Evolutionary conservation across 2,888 invertebrate species (phyloP).

Genomic region (Lissocephala sabroskyi): DNA sequence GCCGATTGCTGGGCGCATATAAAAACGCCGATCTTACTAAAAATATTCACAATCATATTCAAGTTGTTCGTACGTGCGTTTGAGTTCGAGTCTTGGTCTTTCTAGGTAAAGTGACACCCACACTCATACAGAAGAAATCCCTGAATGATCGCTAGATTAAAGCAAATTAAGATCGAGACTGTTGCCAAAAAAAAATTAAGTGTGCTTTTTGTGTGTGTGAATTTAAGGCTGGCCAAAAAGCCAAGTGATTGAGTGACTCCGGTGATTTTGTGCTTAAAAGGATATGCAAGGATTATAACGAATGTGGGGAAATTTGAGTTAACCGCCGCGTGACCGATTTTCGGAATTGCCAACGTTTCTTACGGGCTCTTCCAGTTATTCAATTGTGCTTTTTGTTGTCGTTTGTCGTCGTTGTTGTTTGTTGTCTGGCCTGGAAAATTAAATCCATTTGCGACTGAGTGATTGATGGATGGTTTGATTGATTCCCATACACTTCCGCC

Average conservation of each 20-base stretch:
- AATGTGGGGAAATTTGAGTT: neutral
- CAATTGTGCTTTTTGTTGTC: conserved; percentile 22
- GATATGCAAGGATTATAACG: neutral
- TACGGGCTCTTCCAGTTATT: no score
- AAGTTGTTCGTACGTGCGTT: conserved; percentile 54
- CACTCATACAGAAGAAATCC: no score
- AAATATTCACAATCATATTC: conserved; percentile 62
- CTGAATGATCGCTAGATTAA: no score
- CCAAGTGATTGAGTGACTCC: conserved; percentile 4
- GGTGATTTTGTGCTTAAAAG: neutral
- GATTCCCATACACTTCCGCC: conserved; percentile 27
- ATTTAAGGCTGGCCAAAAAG: neutral
- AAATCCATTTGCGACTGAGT: conserved; percentile 57
- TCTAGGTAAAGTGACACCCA: conserved; percentile 20
- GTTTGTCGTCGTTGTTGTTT: conserved; percentile 1
- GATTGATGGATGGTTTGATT: conserved; percentile 59
- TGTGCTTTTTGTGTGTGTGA: neutral
- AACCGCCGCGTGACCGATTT: no score
- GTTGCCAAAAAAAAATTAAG: neutral
- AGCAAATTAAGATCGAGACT: neutral
- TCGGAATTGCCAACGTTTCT: no score
- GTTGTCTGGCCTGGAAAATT: conserved; percentile 38
- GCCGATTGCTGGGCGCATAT: conserved; percentile 48
- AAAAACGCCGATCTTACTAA: conserved; percentile 53
- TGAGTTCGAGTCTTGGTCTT: conserved; percentile 20